These are phyloP conservation scores for Neodiprion virginianus DNA, from an alignment of 1,140 invertebrate species.

Conservation along the genomic window DNA sequence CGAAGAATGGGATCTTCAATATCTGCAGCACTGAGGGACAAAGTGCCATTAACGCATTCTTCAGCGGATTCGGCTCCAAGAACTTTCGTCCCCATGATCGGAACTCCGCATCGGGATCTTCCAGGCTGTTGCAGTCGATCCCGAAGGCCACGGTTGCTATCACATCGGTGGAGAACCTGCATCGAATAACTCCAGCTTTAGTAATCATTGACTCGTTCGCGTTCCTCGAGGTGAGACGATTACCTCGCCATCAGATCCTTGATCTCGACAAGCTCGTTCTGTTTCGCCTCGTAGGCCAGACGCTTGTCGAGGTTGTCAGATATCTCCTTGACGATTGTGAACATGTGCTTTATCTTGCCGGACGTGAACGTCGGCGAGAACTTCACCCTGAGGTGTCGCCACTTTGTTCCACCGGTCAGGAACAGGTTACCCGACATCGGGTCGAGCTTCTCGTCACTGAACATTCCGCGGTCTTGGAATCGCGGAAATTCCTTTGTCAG, in stretches of 20 bases:
- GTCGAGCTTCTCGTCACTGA: conserved; percentile 60
- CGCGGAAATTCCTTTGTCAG: conserved; percentile 59
- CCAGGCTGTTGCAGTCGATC: conserved; percentile 62
- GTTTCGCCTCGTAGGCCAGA: conserved; percentile 33
- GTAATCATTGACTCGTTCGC: conserved; percentile 26
- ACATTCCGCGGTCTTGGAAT: conserved; percentile 58
- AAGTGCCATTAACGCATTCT: conserved; percentile 23
- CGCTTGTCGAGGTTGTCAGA: conserved; percentile 47
- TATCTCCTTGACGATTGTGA: conserved; percentile 55
- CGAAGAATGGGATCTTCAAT: conserved; percentile 19
- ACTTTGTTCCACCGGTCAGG: conserved; percentile 53
- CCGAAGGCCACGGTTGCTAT: conserved; percentile 67
- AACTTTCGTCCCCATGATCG: conserved; percentile 32
- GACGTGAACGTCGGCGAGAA: conserved; percentile 66
- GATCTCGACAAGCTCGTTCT: conserved; percentile 40
- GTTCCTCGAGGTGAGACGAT: not conserved
- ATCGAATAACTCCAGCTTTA: conserved; percentile 38
- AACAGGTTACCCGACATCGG: conserved; percentile 64
- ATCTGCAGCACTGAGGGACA: conserved; percentile 19
- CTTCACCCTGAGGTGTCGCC: conserved; percentile 61
- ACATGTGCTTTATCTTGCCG: conserved; percentile 66
- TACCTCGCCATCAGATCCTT: conserved; percentile 61
- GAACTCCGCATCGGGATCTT: conserved; percentile 50
- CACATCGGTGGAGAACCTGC: conserved; percentile 65
- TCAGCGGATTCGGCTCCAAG: conserved; percentile 46